A percentile compares a stretch with the other conserved stretches of the same genome.
Evolutionary conservation across 2,888 invertebrate species (phyloP).

Genomic region (Ormyrus rosae): DNA sequence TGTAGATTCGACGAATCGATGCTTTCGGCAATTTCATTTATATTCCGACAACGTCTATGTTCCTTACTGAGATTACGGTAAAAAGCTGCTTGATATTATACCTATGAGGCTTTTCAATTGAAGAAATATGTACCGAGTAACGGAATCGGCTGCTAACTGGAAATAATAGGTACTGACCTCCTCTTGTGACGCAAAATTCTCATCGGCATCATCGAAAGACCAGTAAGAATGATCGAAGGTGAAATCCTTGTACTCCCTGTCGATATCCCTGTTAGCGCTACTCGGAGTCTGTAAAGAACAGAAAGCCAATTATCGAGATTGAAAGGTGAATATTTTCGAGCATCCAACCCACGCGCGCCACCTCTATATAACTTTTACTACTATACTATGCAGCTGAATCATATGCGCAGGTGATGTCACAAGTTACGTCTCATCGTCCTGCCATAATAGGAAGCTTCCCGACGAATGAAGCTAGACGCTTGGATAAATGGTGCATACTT

Average conservation of each 20-base stretch:
- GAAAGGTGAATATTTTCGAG: conserved; percentile 16
- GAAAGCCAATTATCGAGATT: conserved; percentile 19
- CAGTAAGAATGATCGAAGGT: conserved; percentile 94
- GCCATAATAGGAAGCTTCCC: conserved; percentile 53
- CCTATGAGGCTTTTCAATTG: not conserved
- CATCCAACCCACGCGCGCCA: conserved; percentile 9
- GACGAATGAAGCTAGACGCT: not conserved
- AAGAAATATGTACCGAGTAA: not conserved
- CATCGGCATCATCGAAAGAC: conserved; percentile 85
- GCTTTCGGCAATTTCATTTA: conserved; percentile 5
- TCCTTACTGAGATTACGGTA: conserved; percentile 24
- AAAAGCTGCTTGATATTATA: not conserved
- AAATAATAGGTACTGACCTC: conserved; percentile 77
- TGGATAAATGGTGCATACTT: too few relatives aligned
- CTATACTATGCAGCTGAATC: conserved; percentile 45
- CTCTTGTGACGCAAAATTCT: conserved; percentile 88
- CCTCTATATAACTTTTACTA: not conserved
- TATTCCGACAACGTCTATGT: not conserved
- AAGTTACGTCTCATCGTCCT: conserved; percentile 41
- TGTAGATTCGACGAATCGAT: conserved; percentile 24
- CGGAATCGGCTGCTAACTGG: not conserved
- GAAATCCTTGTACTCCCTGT: conserved; percentile 87
- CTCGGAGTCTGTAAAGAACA: conserved; percentile 74
- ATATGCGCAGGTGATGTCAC: conserved; percentile 41
- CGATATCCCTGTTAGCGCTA: conserved; percentile 77